Base-by-base conservation (phyloP, 37 sponge, comb jelly and placozoan species). In the Chondrosia reniformis region DNA sequence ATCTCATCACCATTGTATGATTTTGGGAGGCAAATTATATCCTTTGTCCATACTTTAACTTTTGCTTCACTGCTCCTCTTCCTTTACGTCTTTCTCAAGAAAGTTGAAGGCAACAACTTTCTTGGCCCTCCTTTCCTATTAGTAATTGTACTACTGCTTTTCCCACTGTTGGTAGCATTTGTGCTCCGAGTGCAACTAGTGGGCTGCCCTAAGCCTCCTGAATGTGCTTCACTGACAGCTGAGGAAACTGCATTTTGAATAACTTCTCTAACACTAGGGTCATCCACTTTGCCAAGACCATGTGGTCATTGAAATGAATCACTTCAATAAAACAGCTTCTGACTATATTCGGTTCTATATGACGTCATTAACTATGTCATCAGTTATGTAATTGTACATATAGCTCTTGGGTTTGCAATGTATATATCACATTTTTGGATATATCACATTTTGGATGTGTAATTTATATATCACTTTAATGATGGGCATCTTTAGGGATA, bases 221-320 rank as follows among this genome's bases (percentile, higher is more conserved):
- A 64, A 28, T 34, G 66, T 34, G 34, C 36, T 30, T 64, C 66
- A 7, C 33, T 32, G 6, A 64, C 66, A 27, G 34, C 66, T 33
- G 37, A 34, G 31, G 66, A 64, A 3, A 64, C 36, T 30, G 66
- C 66, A 64, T 64, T 64, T 32, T 36, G 28, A 5, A 64, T 64
- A 28, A 28, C 31, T 33, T 64, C 66, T 33, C 34, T 64, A 19
- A 64, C 66, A 64, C 33, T 64, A 4, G 31, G 66, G 6, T 64
- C 32, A 28, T 27, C 66, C 66, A 64, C 33, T 3, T 64, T 64
- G 34, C 66, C 34, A 27, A 64, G 66, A 64, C 66, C 66, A 64
- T 64, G 66, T 64, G 66, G 66, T 64, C 33, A 28, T 64, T 32
- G 33, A 36, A 27, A 34, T 21, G 25, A 4, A 31, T 34, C 66